Percentiles rank a stretch among this genome's conserved stretches.
These are phyloP conservation scores for Hippocampus comes DNA, from an alignment of 2,113 vertebrate species.

Conservation along the genomic window DNA sequence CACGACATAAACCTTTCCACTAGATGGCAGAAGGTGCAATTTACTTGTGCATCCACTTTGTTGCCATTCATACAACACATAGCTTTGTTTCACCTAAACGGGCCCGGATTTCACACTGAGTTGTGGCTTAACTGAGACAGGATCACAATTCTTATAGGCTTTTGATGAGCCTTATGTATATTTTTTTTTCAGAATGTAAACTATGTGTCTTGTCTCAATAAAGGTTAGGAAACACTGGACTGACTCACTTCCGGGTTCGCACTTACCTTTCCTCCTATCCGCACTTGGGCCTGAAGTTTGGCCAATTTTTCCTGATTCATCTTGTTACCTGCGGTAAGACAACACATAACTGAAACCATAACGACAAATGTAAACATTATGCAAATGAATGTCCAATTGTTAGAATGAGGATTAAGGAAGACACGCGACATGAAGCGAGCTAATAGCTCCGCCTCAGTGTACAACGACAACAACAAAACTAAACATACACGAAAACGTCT, in stretches of 20 bases:
- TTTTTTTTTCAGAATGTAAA: too few species aligned
- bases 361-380: not conserved
- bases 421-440: not conserved
- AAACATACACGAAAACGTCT: not conserved
- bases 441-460: not conserved
- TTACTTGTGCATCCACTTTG: too few species aligned
- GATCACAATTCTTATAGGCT: too few species aligned
- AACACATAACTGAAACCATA: not conserved
- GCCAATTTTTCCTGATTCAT: constrained; percentile 98
- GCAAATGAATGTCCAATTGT: not conserved
- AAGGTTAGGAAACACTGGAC: not conserved
- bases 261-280: constrained; percentile 98
- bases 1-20: too few species aligned
- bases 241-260: not conserved
- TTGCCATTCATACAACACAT: too few species aligned
- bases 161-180: too few species aligned
- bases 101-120: too few species aligned
- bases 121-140: too few species aligned
- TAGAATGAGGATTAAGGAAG: not conserved
- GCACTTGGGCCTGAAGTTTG: constrained; percentile 97
- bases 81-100: too few species aligned
- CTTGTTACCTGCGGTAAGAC: constrained; percentile 66
- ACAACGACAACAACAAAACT: constrained; percentile 3
- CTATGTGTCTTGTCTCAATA: too few species aligned
- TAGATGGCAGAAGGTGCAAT: too few species aligned